Conservation (phyloP, 2,888 invertebrate genomes). For the Copidosoma aretas region DNA sequence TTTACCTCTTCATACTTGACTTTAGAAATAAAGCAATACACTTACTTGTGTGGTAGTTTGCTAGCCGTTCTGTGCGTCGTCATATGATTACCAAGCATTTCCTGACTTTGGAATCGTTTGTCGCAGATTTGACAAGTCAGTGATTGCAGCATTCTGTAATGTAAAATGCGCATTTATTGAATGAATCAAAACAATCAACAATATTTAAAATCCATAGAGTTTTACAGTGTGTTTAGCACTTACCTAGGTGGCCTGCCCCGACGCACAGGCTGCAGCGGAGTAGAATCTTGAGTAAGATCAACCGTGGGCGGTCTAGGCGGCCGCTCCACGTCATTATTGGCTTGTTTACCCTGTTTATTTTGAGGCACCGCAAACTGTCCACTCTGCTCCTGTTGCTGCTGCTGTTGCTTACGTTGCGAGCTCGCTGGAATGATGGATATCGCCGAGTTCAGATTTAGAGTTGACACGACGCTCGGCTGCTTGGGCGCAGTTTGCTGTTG, state of each 20-base stretch:
- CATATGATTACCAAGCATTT: conserved; percentile 64
- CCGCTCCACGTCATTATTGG: conserved; percentile 58
- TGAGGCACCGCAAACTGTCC: conserved; percentile 61
- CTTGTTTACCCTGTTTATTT: conserved; percentile 54
- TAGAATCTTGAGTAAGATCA: conserved; percentile 61
- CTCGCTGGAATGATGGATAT: conserved; percentile 69
- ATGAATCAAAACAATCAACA: neutral
- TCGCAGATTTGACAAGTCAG: conserved; percentile 63
- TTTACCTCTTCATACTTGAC: too few relatives aligned
- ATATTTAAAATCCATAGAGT: neutral
- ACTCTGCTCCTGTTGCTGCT: conserved; percentile 61
- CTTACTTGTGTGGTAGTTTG: conserved; percentile 37
- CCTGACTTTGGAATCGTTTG: conserved; percentile 63
- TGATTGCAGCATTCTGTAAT: conserved; percentile 45
- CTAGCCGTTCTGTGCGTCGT: conserved; percentile 58
- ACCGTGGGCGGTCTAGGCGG: conserved; percentile 64
- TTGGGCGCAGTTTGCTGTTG: conserved; percentile 52
- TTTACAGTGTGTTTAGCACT: conserved; percentile 7
- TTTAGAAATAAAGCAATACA: conserved; percentile 7
- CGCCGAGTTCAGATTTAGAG: conserved; percentile 68
- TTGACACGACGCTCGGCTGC: conserved; percentile 55
- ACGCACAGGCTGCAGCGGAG: conserved; percentile 59
- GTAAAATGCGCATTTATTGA: neutral
- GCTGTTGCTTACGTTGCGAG: conserved; percentile 59
- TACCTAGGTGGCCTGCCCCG: conserved; percentile 60